Evolutionary conservation across 2,113 vertebrate species (phyloP).

Genomic region (Trogon melanurus): DNA sequence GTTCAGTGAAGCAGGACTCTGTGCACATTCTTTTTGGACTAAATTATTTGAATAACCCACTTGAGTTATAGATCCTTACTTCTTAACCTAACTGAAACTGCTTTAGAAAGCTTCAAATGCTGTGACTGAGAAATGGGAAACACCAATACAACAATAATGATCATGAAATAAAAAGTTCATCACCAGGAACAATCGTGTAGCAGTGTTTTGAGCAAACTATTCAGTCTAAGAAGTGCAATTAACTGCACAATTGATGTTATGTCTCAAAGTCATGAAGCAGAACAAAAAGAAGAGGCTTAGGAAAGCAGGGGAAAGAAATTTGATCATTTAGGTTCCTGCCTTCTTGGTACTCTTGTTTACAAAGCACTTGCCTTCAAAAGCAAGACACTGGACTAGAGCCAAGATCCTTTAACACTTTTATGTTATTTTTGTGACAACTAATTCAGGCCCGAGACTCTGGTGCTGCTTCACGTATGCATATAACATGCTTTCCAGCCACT

Average conservation of each 20-base stretch:
- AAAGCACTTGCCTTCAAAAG: not conserved
- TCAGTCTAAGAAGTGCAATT: not conserved
- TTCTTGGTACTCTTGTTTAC: not conserved
- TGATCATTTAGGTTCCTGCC: rapidly evolving
- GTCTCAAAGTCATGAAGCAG: not conserved
- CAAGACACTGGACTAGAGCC: not conserved
- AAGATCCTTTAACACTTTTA: not conserved
- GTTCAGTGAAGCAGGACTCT: not conserved
- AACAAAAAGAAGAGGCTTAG: not conserved
- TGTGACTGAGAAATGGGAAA: not conserved
- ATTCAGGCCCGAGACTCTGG: not conserved
- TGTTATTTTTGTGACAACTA: not conserved
- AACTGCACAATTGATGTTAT: not conserved
- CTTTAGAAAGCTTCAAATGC: not conserved
- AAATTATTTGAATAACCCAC: not conserved
- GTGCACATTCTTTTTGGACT: not conserved
- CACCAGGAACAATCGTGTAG: not conserved
- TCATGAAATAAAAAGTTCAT: not conserved
- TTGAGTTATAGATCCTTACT: not conserved
- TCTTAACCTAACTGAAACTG: not conserved
- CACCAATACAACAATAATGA: not conserved
- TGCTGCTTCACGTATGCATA: not conserved
- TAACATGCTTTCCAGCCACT: not conserved
- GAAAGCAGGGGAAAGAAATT: not conserved
- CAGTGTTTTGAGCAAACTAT: not conserved